phyloP scores from a whole-genome alignment of 2,113 vertebrate species.

The Eptesicus fuscus region DNA sequence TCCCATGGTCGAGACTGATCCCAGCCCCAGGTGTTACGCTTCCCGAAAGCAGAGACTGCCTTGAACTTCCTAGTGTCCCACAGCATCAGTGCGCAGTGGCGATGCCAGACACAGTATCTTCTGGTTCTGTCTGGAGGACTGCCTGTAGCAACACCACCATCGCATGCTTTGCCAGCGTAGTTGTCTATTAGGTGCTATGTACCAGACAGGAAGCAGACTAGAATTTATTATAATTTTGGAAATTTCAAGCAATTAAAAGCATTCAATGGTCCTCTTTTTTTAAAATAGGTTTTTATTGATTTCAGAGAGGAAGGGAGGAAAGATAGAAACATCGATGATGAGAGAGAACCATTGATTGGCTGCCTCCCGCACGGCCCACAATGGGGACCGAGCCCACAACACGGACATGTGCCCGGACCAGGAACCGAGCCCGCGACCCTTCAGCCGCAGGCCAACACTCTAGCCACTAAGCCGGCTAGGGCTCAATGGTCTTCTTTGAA shows the following conservation, averaged over 20 bases:
- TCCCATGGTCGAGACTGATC: neutral
- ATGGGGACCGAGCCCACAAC: too few species aligned
- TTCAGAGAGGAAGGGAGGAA: too few species aligned
- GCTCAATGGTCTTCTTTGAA: neutral
- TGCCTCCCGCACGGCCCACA: too few species aligned
- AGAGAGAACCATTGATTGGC: too few species aligned
- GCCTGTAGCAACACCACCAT: neutral
- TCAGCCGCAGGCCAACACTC: too few species aligned
- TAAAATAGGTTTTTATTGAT: neutral
- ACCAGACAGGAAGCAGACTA: neutral
- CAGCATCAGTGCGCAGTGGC: neutral
- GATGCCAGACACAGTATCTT: neutral
- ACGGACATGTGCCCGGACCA: too few species aligned
- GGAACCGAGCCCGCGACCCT: too few species aligned
- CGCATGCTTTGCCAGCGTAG: neutral
- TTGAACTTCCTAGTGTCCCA: neutral
- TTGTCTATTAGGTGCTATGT: neutral
- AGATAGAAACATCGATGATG: too few species aligned
- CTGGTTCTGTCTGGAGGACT: neutral
- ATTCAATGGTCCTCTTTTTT: neutral
- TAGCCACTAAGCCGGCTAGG: too few species aligned
- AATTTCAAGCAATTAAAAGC: slow-evolving; percentile 13
- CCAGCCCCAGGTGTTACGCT: neutral
- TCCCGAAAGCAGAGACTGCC: neutral
- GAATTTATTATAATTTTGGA: neutral